Base-by-base conservation (phyloP, 2,888 invertebrate genomes). In the Coelogynopora nodosa region DNA sequence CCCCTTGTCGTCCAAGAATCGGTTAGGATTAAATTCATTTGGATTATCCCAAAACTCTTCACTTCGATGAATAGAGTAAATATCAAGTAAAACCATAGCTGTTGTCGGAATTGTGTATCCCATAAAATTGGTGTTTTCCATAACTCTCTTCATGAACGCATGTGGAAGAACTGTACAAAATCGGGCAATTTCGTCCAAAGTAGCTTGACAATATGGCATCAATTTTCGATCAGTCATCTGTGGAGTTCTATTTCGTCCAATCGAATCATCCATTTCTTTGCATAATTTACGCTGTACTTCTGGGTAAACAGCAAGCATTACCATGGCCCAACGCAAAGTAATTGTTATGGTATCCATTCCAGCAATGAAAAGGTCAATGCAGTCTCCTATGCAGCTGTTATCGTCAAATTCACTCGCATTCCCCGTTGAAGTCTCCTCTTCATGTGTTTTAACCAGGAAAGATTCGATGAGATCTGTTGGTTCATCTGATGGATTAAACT, bases 311-410 rank as follows among this genome's bases (percentile, higher is more conserved):
- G 67, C 26, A 27, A 85, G 30, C 74, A 85, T 85, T 2, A 85
- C 13, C 26, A 67, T 81, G 18, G 31, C 30, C 85, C 85, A 85
- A 67, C 28, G 67, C 18, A 85, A 30, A 28, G 26, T 85, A 27
- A 27, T 67, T 30, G 85, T 85, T 67, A 67, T 85, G 1, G 85
- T 85, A 85, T 85, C 85, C 26, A 85, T 85, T 74, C 85, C 85
- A 67, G 85, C 85, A 0, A 30, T 26, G 30, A 67, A 85, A 10
- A 85, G 28, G 26, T 85, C 85, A 26, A 85, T 67, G 30, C 85
- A 85, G 30, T 85, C 74, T 85, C 85, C 29, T 0, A 85, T 67
- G 27, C 74, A 74, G 5, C 23, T 74, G 5, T 74, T 26, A 74
- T 74, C 74, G 5, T 13, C 27, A 23, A 74, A 74, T n/a, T 74